These are phyloP conservation scores for Vidua macroura DNA, from an alignment of 2,113 vertebrate genomes.

Conservation along the genomic window DNA sequence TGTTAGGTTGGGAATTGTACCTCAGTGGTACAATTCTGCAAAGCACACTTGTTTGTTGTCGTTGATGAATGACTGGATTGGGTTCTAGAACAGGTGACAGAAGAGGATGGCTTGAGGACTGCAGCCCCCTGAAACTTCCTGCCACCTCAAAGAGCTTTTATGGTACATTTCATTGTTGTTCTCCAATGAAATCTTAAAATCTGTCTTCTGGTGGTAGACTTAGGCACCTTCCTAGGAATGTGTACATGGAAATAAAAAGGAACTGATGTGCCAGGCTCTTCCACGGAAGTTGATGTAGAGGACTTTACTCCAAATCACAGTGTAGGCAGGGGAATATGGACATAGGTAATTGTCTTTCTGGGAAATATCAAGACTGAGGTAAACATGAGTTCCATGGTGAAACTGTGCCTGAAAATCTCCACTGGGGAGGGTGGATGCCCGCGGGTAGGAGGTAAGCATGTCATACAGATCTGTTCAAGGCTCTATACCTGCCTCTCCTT, in stretches of 20 bases:
- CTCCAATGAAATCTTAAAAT: not conserved
- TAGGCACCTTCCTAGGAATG: not conserved
- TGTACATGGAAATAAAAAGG: not conserved
- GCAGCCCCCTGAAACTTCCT: not conserved
- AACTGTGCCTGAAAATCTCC: not conserved
- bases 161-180: not conserved
- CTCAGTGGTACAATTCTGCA: not conserved
- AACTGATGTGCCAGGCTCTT: not conserved
- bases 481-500: not conserved
- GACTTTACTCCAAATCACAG: rapidly evolving
- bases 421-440: rapidly evolving
- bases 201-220: not conserved
- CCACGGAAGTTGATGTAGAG: not conserved
- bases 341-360: not conserved
- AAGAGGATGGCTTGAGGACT: not conserved
- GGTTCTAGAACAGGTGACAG: not conserved
- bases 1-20: rapidly evolving
- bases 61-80: not conserved
- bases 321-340: not conserved
- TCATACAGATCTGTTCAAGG: not conserved
- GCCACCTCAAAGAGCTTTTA: not conserved
- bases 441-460: not conserved
- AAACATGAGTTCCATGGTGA: not conserved
- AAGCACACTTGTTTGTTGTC: rapidly evolving
- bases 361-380: not conserved